phyloP scores from a whole-genome alignment of 2,113 vertebrate genomes.

The Trochalopteron elliotii region DNA sequence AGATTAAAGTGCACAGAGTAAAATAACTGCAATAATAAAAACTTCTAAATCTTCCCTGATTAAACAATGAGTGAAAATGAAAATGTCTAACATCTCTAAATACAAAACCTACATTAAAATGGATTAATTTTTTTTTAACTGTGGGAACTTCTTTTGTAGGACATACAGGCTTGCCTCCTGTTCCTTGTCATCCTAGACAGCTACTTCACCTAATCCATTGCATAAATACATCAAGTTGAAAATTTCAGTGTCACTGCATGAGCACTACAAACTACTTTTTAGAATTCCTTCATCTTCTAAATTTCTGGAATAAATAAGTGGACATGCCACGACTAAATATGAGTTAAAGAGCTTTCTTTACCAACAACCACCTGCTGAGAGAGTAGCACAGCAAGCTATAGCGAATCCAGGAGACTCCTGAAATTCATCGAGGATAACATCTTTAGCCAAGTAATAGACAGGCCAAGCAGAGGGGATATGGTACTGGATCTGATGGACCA shows the following conservation, averaged over 20 bases:
- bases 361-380: too few species aligned
- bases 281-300: neutral
- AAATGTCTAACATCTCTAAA: neutral
- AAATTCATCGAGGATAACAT: accelerated
- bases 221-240: neutral
- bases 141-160: neutral
- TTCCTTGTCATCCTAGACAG: neutral
- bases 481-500: neutral
- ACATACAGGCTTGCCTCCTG: neutral
- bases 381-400: neutral
- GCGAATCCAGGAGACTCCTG: neutral
- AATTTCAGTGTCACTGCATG: neutral
- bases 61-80: neutral
- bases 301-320: neutral
- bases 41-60: neutral
- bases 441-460: neutral
- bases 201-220: too few species aligned
- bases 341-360: neutral
- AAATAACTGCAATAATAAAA: neutral
- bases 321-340: neutral
- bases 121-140: neutral
- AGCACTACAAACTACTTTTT: neutral
- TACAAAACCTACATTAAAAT: neutral
- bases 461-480: neutral
- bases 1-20: neutral